Evolutionary conservation across 2,797 vertebrate genomes (phyloP).

Genomic region (Pseudochirops cupreus): DNA sequence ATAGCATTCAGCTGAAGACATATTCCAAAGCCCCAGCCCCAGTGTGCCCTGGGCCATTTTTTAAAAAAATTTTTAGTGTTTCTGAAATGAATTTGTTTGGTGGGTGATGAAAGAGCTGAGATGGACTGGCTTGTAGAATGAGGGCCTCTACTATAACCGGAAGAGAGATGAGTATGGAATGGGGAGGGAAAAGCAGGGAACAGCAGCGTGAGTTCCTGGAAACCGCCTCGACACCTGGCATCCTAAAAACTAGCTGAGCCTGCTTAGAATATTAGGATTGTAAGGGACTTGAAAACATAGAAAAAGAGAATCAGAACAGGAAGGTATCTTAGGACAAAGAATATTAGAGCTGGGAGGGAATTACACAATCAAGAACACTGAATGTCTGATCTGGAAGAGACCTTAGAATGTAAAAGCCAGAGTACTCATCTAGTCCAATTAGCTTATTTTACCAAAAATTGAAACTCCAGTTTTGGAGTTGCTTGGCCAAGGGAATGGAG

Average conservation of each 20-base stretch:
- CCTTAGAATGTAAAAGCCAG: background rate
- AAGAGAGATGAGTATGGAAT: background rate
- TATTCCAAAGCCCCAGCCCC: slow-evolving; percentile 37
- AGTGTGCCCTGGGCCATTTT: background rate
- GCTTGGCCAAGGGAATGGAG: slow-evolving; percentile 21
- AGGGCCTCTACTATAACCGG: slow-evolving; percentile 33
- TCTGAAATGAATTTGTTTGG: slow-evolving; percentile 51
- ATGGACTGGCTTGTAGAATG: slow-evolving; percentile 14
- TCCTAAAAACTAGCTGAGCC: background rate
- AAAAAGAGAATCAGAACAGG: background rate
- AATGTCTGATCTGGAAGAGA: background rate
- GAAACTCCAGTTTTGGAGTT: slow-evolving; percentile 10
- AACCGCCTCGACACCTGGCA: background rate
- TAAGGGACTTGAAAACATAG: background rate
- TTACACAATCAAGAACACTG: background rate
- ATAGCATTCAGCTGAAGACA: slow-evolving; percentile 61
- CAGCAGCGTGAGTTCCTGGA: background rate
- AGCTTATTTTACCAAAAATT: background rate
- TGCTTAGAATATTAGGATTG: background rate
- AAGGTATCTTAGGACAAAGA: background rate
- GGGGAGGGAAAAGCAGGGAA: slow-evolving; percentile 16
- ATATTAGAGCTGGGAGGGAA: background rate
- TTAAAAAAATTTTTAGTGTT: slow-evolving; percentile 44
- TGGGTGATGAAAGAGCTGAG: slow-evolving; percentile 16
- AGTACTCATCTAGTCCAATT: background rate